Percentiles rank a stretch among this genome's conserved stretches.
Evolutionary conservation across 2,797 vertebrate genomes (phyloP).

Genomic region (Glyptemys insculpta): DNA sequence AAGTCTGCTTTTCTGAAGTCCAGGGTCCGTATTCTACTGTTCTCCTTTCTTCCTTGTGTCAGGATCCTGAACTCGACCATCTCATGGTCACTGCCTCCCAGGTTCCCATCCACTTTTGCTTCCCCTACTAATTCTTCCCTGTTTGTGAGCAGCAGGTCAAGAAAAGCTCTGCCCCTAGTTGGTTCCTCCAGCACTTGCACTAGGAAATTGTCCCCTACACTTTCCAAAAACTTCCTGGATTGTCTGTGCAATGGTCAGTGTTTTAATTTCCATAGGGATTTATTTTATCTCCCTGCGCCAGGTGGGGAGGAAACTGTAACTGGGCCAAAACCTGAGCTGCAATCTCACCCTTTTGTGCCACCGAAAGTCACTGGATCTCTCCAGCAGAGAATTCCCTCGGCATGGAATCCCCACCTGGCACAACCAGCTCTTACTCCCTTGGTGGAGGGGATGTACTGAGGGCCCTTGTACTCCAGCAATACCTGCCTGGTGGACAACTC

Average conservation of each 20-base stretch:
- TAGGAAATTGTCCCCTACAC: too few species aligned
- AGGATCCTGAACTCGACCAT: too few species aligned
- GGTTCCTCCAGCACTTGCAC: too few species aligned
- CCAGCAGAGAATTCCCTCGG: neutral
- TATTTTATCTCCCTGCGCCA: neutral
- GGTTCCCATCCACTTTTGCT: too few species aligned
- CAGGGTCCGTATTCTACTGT: too few species aligned
- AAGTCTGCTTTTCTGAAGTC: too few species aligned
- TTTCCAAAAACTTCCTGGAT: too few species aligned
- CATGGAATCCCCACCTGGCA: neutral
- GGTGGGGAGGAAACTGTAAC: neutral
- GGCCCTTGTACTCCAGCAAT: neutral
- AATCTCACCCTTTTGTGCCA: neutral
- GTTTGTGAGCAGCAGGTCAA: too few species aligned
- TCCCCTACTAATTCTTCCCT: too few species aligned
- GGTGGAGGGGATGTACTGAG: neutral
- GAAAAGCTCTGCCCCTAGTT: too few species aligned
- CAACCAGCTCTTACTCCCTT: neutral
- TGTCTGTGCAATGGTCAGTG: neutral
- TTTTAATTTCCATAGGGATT: neutral
- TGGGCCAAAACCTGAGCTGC: neutral
- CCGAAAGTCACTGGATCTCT: neutral
- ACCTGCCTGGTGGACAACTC: neutral
- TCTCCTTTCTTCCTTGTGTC: too few species aligned
- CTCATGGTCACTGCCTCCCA: too few species aligned